Base-by-base conservation (phyloP, 2,797 vertebrate species). In the Falco novaeseelandiae region DNA sequence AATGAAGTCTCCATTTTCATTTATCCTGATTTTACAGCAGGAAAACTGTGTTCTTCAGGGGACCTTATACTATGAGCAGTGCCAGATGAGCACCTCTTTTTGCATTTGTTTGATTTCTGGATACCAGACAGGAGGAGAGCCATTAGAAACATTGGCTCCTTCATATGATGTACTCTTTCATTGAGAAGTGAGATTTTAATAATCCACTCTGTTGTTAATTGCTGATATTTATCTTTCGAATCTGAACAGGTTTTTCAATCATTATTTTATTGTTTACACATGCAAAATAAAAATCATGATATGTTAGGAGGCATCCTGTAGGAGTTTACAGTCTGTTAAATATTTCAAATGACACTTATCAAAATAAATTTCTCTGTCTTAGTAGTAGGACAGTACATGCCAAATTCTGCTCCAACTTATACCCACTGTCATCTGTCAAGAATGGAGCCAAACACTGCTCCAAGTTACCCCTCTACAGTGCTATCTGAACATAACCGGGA, bases 281-380 rank as follows among this genome's bases (percentile, higher is more conserved):
- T 3, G 5, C 1, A 46, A 90, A 57, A 32, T 54, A 77, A 79
- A 87, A 72, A 4, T 1, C 1, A 1, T 52, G 0, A 5, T 12
- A 25, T 15, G 8, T 48, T 52, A 80, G 14, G 25, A 86, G 26
- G 27, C 23, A n/a, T 4, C 14, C 55, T 61, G 10, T 36, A 74
- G 19, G 14, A 90, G 42, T 22, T 57, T 59, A 58, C 14, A 63
- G 21, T 25, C n/a, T 79, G 22, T n/a, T 70, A 72, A 87, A 40
- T 77, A 85, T 85, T 90, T 80, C 13, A 76, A 72, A 36, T n/a
- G 2, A 3, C 7, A 71, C 44, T 44, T 80, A 87, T 83, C 74
- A 54, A 48, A 89, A 51, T 58, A 62, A 54, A 20, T 40, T 85
- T 87, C 3, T 83, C 0, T 1, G 6, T 63, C 14, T 63, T 55